phyloP scores from a whole-genome alignment of 2,797 vertebrate genomes.

The Coilia nasus region DNA sequence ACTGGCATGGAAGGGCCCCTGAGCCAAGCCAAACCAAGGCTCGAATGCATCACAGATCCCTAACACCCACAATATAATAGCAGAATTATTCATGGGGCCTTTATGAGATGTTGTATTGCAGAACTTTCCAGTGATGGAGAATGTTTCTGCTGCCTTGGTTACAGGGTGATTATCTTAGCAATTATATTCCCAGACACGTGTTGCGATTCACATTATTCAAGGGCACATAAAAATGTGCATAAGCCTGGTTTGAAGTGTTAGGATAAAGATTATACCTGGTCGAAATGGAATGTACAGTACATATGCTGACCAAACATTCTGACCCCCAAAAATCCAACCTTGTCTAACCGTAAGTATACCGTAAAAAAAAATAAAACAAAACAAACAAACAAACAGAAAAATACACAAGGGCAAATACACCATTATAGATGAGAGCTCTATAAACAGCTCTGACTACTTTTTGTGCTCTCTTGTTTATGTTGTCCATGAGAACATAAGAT shows the following conservation, averaged over 20 bases:
- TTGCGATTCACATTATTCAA: conserved; percentile 3
- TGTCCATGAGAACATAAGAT: not conserved
- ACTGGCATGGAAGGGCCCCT: conserved; percentile 62
- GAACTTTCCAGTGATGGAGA: conserved; percentile 37
- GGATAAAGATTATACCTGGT: not conserved
- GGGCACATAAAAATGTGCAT: not conserved
- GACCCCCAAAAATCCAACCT: not conserved
- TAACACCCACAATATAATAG: conserved; percentile 46
- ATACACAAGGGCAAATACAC: not conserved
- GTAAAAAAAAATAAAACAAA: no score
- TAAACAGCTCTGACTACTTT: not conserved
- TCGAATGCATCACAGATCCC: conserved; percentile 62
- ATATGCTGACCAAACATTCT: not conserved
- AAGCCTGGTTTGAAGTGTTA: not conserved
- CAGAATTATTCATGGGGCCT: conserved; percentile 45
- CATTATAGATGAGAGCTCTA: not conserved
- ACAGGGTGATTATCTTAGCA: conserved; percentile 14
- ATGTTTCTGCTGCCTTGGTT: conserved; percentile 44
- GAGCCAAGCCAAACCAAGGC: conserved; percentile 60
- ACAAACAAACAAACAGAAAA: no score
- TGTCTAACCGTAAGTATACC: not conserved
- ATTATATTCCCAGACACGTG: not conserved
- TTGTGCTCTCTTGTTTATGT: not conserved
- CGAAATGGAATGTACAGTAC: not conserved
- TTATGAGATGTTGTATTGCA: conserved; percentile 29